A percentile compares a stretch with the other conserved stretches of the same genome.
Evolutionary conservation across 2,113 vertebrate species (phyloP).

Genomic region (Philantomba maxwellii): DNA sequence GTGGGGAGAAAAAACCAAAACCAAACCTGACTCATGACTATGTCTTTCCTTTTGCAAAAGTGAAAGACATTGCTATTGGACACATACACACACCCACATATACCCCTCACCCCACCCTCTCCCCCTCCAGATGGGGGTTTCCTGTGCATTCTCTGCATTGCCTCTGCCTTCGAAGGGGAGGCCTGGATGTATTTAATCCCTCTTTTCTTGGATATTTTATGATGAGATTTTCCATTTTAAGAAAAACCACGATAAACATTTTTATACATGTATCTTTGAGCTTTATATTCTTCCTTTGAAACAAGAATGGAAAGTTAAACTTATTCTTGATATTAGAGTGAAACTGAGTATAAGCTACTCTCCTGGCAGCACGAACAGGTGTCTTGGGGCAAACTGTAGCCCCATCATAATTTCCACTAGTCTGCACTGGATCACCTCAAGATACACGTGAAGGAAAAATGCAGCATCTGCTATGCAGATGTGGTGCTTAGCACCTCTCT

Average conservation of each 20-base stretch:
- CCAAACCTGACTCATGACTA: background rate
- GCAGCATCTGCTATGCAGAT: rapidly evolving
- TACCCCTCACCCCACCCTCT: background rate
- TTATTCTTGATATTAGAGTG: background rate
- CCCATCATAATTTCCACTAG: background rate
- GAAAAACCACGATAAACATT: background rate
- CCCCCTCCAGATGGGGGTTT: background rate
- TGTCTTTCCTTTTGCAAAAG: background rate
- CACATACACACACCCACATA: rapidly evolving
- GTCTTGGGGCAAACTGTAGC: background rate
- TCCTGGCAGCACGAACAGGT: too few species aligned
- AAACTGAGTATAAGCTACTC: background rate
- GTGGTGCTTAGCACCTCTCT: rapidly evolving
- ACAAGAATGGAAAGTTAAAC: background rate
- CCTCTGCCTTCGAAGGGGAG: background rate
- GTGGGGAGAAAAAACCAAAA: background rate
- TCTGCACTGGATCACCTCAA: background rate
- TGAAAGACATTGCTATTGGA: background rate
- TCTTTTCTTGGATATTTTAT: background rate
- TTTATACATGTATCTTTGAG: background rate
- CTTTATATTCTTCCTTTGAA: background rate
- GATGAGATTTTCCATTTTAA: background rate
- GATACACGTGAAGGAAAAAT: background rate
- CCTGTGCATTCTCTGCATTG: background rate
- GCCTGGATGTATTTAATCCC: background rate